These are phyloP conservation scores for Limnephilus rhombicus DNA, from an alignment of 2,888 invertebrate genomes.

Conservation along the genomic window DNA sequence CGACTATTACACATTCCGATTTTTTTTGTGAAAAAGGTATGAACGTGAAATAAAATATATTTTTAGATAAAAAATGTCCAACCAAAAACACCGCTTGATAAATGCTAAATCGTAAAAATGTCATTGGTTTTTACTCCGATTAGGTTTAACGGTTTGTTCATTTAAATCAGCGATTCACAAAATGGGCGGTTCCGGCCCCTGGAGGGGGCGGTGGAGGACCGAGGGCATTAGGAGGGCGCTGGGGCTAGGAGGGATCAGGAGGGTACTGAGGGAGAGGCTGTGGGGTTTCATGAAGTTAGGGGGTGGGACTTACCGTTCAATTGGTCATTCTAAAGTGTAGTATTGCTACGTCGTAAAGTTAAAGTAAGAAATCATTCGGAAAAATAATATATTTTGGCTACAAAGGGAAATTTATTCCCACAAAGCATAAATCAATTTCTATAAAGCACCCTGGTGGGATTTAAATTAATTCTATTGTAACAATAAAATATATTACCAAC, in stretches of 20 bases:
- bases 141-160: not conserved
- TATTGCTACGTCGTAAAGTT: not conserved
- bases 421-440: not conserved
- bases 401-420: not conserved
- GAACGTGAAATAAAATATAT: too few species aligned
- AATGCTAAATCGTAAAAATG: not conserved
- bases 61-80: not conserved
- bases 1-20: too few species aligned
- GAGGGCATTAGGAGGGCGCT: too few species aligned
- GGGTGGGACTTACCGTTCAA: not conserved
- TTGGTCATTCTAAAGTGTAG: not conserved
- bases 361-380: not conserved
- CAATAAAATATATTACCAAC: not conserved
- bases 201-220: not conserved
- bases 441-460: not conserved
- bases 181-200: not conserved
- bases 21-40: too few species aligned
- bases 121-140: not conserved
- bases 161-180: not conserved
- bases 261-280: not conserved
- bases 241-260: too few species aligned
- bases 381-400: not conserved
- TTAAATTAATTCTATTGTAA: not conserved
- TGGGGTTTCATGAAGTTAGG: not conserved
- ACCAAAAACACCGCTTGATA: not conserved